Conservation (phyloP, 2,888 invertebrate species). For the Thereva nobilitata region DNA sequence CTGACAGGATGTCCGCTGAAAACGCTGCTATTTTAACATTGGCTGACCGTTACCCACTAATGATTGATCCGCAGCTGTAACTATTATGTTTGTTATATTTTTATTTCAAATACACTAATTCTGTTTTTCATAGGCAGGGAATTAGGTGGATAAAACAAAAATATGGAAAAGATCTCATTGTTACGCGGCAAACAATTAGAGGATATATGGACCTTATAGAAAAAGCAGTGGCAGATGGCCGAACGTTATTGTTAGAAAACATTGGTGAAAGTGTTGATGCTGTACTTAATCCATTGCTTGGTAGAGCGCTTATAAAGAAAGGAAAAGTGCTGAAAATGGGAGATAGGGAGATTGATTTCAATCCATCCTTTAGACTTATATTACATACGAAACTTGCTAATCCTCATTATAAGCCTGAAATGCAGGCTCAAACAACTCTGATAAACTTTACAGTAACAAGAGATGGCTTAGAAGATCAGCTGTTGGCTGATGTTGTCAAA, state of each 20-base stretch:
- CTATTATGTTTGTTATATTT: slow-evolving; percentile 43
- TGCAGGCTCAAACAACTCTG: slow-evolving; percentile 93
- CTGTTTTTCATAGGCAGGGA: slow-evolving; percentile 66
- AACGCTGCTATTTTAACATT: slow-evolving; percentile 90
- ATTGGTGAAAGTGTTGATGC: slow-evolving; percentile 89
- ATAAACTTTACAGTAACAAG: slow-evolving; percentile 95
- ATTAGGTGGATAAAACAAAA: slow-evolving; percentile 94
- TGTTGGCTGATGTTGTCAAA: slow-evolving; percentile 91
- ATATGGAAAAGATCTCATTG: slow-evolving; percentile 72
- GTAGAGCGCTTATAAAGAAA: slow-evolving; percentile 85
- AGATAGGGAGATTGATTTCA: slow-evolving; percentile 89
- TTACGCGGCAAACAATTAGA: slow-evolving; percentile 77
- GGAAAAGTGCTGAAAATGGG: slow-evolving; percentile 83
- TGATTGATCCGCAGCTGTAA: slow-evolving; percentile 89
- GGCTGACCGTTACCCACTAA: slow-evolving; percentile 90
- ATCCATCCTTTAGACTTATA: slow-evolving; percentile 78
- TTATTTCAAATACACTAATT: not conserved
- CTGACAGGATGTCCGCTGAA: slow-evolving; percentile 91
- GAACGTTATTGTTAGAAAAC: slow-evolving; percentile 82
- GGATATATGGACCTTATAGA: slow-evolving; percentile 86
- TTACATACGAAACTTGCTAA: slow-evolving; percentile 93
- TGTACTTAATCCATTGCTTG: slow-evolving; percentile 85
- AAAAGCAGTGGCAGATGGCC: slow-evolving; percentile 72
- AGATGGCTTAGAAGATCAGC: slow-evolving; percentile 91
- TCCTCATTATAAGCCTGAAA: slow-evolving; percentile 95